A percentile compares a stretch with the other conserved stretches of the same genome.
Evolutionary conservation across 2,888 invertebrate species (phyloP).

Genomic region (Pristionchus japonicus): DNA sequence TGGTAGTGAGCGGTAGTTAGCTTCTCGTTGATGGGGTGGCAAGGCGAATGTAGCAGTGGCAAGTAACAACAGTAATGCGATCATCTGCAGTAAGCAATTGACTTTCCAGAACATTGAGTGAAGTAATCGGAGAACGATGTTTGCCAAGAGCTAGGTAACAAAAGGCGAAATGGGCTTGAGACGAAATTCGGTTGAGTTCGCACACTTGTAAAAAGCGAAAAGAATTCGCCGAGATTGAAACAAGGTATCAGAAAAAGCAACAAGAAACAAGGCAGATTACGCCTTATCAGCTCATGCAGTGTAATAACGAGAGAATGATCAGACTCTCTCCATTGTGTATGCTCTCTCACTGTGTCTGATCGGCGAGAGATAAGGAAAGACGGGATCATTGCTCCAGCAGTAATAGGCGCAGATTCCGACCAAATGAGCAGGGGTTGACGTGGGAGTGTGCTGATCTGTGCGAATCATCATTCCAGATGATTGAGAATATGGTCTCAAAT

Average conservation of each 20-base stretch:
- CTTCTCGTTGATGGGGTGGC: background rate
- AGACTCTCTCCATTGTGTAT: background rate
- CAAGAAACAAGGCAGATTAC: background rate
- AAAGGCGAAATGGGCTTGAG: no score
- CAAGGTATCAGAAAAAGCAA: background rate
- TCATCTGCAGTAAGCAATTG: background rate
- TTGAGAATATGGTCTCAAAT: no score
- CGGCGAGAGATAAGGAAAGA: background rate
- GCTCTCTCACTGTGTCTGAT: background rate
- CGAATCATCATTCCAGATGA: background rate
- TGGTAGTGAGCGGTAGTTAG: conserved; percentile 1
- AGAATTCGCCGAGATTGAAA: background rate
- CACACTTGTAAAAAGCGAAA: background rate
- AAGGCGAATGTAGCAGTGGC: background rate
- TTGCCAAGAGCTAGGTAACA: no score
- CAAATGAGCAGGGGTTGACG: background rate
- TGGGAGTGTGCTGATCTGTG: background rate
- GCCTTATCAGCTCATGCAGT: background rate
- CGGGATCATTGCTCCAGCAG: no score
- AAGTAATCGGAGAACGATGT: no score
- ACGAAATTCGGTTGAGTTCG: background rate
- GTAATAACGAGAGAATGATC: background rate
- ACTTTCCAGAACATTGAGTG: no score
- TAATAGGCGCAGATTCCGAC: background rate
- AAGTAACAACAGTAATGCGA: background rate